Evolutionary conservation across 2,113 vertebrate species (phyloP).

Genomic region (Sterrhoptilus dennistouni): DNA sequence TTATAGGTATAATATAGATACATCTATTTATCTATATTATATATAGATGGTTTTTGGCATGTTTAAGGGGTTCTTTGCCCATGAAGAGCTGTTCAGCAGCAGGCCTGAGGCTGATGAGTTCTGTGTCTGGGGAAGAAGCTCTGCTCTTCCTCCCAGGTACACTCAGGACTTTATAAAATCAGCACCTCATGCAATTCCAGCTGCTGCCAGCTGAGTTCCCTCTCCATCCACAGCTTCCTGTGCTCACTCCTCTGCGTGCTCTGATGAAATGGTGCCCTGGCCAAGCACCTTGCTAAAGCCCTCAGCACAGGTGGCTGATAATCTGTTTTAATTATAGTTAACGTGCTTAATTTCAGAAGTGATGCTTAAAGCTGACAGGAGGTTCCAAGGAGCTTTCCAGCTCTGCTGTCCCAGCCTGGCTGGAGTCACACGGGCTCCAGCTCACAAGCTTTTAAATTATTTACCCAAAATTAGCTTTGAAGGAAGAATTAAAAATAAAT

Average conservation of each 20-base stretch:
- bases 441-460: background rate
- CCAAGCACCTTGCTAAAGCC: conserved; percentile 8
- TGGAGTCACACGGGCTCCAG: background rate
- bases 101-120: background rate
- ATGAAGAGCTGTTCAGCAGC: background rate
- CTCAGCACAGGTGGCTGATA: conserved; percentile 3
- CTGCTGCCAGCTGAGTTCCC: background rate
- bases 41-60: background rate
- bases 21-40: background rate
- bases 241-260: accelerated
- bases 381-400: background rate
- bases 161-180: accelerated
- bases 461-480: background rate
- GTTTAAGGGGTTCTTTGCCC: background rate
- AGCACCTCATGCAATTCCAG: background rate
- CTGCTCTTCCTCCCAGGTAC: accelerated
- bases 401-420: background rate
- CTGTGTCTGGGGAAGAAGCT: accelerated
- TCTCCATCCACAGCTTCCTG: background rate
- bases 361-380: background rate
- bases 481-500: background rate
- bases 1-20: background rate
- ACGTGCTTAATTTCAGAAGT: conserved; percentile 2
- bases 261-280: background rate
- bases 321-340: conserved; percentile 21